phyloP scores from a whole-genome alignment of 2,888 invertebrate species.

The Hanleya hanleyi region DNA sequence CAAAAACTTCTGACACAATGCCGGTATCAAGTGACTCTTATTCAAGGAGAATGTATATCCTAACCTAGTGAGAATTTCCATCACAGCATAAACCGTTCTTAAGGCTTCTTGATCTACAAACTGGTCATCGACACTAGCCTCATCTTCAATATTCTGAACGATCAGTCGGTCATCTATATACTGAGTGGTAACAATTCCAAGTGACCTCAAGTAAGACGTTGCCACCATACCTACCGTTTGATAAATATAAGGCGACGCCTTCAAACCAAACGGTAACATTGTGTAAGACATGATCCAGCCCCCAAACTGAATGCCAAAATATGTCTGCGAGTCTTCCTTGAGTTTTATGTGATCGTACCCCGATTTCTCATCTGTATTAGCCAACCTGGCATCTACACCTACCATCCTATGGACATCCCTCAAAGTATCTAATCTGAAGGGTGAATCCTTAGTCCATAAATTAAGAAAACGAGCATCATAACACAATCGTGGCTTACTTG shows the following conservation, averaged over 20 bases:
- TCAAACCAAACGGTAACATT: slow-evolving; percentile 41
- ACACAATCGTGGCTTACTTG: slow-evolving; percentile 3
- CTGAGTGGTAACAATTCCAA: slow-evolving; percentile 12
- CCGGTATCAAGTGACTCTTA: slow-evolving; percentile 7
- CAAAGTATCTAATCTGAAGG: slow-evolving; percentile 6
- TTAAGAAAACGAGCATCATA: slow-evolving; percentile 21
- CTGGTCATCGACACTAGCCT: not conserved
- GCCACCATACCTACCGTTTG: slow-evolving; percentile 18
- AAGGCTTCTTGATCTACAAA: not conserved
- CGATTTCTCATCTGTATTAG: slow-evolving; percentile 24
- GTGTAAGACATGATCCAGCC: slow-evolving; percentile 34
- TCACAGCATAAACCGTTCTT: not conserved
- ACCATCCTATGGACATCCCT: slow-evolving; percentile 22
- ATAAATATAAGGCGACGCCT: slow-evolving; percentile 23
- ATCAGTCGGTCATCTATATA: slow-evolving; percentile 31
- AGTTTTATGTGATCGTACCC: slow-evolving; percentile 30
- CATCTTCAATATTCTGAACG: not conserved
- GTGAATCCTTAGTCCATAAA: slow-evolving; percentile 12
- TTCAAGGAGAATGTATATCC: slow-evolving; percentile 16
- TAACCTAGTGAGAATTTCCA: slow-evolving; percentile 13
- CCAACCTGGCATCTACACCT: slow-evolving; percentile 4
- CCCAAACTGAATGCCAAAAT: slow-evolving; percentile 28
- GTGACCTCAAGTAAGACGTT: slow-evolving; percentile 11
- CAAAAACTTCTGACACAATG: slow-evolving; percentile 11
- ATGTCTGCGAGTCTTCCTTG: not conserved